Base-by-base conservation (phyloP, 2,113 vertebrate genomes). In the Euleptes europaea region DNA sequence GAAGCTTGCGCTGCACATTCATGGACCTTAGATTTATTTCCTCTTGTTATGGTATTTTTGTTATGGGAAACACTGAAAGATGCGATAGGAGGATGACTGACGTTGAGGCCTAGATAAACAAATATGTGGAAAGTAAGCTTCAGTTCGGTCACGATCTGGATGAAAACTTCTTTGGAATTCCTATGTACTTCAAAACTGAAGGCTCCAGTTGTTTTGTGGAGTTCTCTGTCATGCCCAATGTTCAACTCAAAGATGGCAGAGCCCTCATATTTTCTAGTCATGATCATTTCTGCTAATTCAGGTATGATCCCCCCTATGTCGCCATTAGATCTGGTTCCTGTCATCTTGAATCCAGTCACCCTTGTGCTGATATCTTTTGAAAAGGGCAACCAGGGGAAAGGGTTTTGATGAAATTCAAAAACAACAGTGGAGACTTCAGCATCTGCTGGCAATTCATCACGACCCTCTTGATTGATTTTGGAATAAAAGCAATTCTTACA, bases 101-200 rank as follows among this genome's bases (percentile, higher is more conserved):
- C 0, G 0, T 89, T 78, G 40, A n/a, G 3, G 26, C 91, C 94
- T 5, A 77, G 5, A 4, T 96, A 96, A 47, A 97, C 12, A 11
- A 83, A 35, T 19, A 93, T 87, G 0, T 88, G 75, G 80, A 96
- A 95, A 63, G 83, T 1, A 60, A 82, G 42, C 1, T 94, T 80
- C 84, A 93, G 82, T n/a, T 94, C 69, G 0, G 94, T 95, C 23
- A 94, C 3, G 4, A 97, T 94, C 80, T 97, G 95, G 9, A 97
- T 75, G 80, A 96, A 89, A 28, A 95, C 1, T 40, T 80, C 93
- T 1, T 42, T 86, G 17, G 44, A 54, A 0, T 15, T 65, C 38
- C 38, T 63, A 57, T 4, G 83, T 80, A 96, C 49, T 80, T 94
- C 89, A 12, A 97, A 92, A 44, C 14, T 51, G 78, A 97, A 94